Conservation (phyloP, 92 coral and sea anemone species). For the Phenganax subtilis region DNA sequence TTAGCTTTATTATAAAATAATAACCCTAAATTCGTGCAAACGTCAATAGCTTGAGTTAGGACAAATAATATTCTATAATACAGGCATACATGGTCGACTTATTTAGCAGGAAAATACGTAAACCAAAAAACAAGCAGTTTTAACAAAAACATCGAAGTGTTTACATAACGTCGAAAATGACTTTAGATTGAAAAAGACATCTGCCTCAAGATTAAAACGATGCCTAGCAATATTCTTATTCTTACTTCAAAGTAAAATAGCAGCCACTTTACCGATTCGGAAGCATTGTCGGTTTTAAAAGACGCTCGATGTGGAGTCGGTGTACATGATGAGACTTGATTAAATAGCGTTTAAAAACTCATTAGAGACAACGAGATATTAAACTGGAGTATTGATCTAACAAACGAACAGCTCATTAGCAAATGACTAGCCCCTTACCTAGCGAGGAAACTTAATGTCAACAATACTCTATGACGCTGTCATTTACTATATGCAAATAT, state of each 20-base stretch:
- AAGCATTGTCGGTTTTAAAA: too few relatives aligned
- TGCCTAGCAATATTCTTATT: not conserved
- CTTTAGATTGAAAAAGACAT: conserved; percentile 19
- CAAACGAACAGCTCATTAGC: conserved; percentile 39
- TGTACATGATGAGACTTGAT: conserved; percentile 22
- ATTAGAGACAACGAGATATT: conserved; percentile 40
- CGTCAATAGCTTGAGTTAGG: not conserved
- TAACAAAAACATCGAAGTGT: conserved; percentile 34
- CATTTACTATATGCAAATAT: conserved; percentile 28
- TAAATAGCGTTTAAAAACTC: conserved; percentile 40
- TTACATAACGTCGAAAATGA: conserved; percentile 27
- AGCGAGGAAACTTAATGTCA: conserved; percentile 21
- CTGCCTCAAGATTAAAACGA: conserved; percentile 15
- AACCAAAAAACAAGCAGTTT: not conserved
- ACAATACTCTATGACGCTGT: conserved; percentile 27
- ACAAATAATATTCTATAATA: not conserved
- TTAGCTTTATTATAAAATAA: conserved; percentile 40
- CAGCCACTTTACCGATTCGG: not conserved
- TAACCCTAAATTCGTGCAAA: conserved; percentile 7
- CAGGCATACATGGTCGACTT: not conserved
- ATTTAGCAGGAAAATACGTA: not conserved
- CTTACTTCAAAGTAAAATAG: not conserved
- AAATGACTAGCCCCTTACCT: not conserved
- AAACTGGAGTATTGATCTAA: conserved; percentile 38
- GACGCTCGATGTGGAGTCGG: not conserved